Conservation (phyloP, 2,797 vertebrate species). For the Trachops cirrhosus region DNA sequence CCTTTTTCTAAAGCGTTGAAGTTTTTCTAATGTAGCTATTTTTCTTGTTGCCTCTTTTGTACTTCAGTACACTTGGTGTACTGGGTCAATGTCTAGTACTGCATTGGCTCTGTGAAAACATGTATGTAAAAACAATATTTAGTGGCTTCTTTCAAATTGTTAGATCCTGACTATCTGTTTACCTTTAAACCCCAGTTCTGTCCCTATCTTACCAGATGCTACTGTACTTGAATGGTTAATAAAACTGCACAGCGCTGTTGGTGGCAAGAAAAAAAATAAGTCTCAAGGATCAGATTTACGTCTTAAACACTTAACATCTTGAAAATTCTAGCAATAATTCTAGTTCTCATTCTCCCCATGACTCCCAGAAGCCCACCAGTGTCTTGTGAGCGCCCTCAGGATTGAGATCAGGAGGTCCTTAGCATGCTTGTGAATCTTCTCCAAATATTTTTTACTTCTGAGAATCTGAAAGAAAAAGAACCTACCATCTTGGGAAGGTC, state of each 20-base stretch:
- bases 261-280: neutral
- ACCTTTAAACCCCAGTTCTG: slow-evolving; percentile 75
- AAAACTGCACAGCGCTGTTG: slow-evolving; percentile 86
- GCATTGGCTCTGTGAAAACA: slow-evolving; percentile 84
- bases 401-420: neutral
- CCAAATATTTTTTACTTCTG: neutral
- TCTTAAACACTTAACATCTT: neutral
- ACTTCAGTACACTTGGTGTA: slow-evolving; percentile 76
- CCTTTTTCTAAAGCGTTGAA: slow-evolving; percentile 86
- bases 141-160: slow-evolving; percentile 77
- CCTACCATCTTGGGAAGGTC: neutral
- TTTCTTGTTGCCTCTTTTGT: slow-evolving; percentile 86
- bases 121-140: slow-evolving; percentile 82
- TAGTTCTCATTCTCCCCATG: neutral
- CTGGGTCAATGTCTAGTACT: slow-evolving; percentile 83
- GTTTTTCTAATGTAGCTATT: slow-evolving; percentile 87
- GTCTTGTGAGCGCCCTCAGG: neutral
- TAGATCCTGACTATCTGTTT: slow-evolving; percentile 71
- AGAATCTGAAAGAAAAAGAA: neutral
- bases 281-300: neutral
- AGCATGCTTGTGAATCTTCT: neutral
- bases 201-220: slow-evolving; percentile 82
- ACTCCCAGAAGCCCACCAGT: neutral
- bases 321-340: neutral
- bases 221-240: slow-evolving; percentile 87